These are phyloP conservation scores for Cossypha caffra DNA, from an alignment of 2,797 vertebrate species.

Conservation along the genomic window DNA sequence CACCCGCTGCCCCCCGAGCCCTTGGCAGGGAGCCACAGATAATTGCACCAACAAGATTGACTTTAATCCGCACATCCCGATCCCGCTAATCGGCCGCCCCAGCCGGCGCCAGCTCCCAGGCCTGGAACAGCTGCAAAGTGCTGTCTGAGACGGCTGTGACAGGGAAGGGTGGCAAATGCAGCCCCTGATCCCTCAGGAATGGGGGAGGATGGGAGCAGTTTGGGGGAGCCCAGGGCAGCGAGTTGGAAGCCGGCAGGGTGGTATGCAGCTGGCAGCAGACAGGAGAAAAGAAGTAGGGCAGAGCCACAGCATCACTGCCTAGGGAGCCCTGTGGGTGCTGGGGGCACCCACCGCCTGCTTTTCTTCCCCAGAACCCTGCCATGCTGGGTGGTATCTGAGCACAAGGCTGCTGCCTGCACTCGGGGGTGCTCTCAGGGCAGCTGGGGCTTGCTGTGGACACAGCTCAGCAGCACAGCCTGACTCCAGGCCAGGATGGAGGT, in stretches of 20 bases:
- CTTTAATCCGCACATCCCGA: constrained; percentile 64
- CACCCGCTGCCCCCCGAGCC: background rate
- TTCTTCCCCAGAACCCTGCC: background rate
- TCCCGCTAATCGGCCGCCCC: constrained; percentile 43
- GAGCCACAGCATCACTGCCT: background rate
- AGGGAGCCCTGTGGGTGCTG: background rate
- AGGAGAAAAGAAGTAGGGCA: background rate
- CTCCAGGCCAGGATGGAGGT: background rate
- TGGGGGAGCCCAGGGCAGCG: background rate
- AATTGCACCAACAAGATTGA: constrained; percentile 64
- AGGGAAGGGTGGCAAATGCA: background rate
- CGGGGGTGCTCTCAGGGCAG: background rate
- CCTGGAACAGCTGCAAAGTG: constrained; percentile 19
- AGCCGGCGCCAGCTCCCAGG: constrained; percentile 4
- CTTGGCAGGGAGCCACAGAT: constrained; percentile 32
- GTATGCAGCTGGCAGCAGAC: background rate
- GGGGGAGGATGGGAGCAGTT: accelerated
- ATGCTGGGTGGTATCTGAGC: no score
- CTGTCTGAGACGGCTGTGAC: background rate
- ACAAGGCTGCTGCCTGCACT: background rate
- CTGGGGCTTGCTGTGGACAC: background rate
- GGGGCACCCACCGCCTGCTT: background rate
- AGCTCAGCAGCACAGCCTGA: background rate
- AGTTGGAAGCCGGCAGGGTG: background rate
- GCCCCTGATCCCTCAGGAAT: background rate